These are phyloP conservation scores for Eupsilia transversa DNA, from an alignment of 2,888 invertebrate genomes.

Conservation along the genomic window DNA sequence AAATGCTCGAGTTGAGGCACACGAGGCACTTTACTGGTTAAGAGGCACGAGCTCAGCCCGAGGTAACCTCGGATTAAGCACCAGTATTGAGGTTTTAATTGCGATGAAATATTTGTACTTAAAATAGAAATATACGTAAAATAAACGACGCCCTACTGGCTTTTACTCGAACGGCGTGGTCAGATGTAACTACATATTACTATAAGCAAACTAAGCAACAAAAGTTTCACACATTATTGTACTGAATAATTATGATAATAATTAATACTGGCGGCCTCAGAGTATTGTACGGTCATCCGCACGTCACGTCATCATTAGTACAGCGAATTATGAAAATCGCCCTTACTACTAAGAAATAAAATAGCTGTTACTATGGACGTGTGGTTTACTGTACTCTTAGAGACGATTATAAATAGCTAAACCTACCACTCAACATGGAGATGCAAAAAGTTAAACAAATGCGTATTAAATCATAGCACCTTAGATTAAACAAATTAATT, in stretches of 20 bases:
- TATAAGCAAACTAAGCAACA: not conserved
- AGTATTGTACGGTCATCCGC: not conserved
- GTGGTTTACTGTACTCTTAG: not conserved
- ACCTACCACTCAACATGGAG: slow-evolving; percentile 3
- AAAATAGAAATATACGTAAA: slow-evolving; percentile 24
- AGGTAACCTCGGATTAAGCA: not conserved
- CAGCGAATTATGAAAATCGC: not conserved
- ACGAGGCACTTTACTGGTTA: slow-evolving; percentile 1
- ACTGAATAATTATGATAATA: slow-evolving; percentile 5
- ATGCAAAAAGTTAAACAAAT: not conserved
- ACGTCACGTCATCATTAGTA: not conserved
- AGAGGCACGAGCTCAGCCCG: not conserved
- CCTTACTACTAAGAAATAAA: not conserved
- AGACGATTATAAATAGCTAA: slow-evolving; percentile 29
- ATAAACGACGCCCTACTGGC: slow-evolving; percentile 7
- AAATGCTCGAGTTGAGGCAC: slow-evolving; percentile 5
- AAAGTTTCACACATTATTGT: slow-evolving; percentile 11
- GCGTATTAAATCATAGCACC: not conserved
- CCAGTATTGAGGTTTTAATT: slow-evolving; percentile 13
- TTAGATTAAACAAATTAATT: not conserved
- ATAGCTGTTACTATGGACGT: not conserved
- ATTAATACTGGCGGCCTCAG: slow-evolving; percentile 37
- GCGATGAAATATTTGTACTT: slow-evolving; percentile 55
- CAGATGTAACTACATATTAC: slow-evolving; percentile 16
- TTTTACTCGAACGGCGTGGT: slow-evolving; percentile 45